phyloP scores from a whole-genome alignment of 2,797 vertebrate species.

The Aplochiton taeniatus region DNA sequence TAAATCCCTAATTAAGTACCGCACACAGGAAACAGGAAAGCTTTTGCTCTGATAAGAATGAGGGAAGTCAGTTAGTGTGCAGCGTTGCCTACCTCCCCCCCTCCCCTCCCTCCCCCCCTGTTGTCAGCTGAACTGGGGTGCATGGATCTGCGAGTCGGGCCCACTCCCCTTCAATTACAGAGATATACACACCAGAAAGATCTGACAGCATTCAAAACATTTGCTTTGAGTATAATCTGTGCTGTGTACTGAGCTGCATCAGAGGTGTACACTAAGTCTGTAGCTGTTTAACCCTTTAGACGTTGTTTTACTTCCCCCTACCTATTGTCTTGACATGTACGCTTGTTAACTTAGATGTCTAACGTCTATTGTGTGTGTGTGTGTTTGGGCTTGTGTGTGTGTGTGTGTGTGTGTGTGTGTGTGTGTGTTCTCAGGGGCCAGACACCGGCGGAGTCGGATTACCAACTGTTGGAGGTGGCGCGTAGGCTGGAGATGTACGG shows the following conservation, averaged over 20 bases:
- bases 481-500: constrained; percentile 95
- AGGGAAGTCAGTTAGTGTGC: constrained; percentile 46
- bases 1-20: constrained; percentile 53
- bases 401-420: not conserved
- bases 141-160: constrained; percentile 14
- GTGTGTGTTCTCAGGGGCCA: constrained; percentile 81
- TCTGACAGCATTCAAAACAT: constrained; percentile 31
- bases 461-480: constrained; percentile 92
- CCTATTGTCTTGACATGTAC: too few species aligned
- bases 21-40: constrained; percentile 59
- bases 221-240: constrained; percentile 25
- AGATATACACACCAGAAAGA: constrained; percentile 22
- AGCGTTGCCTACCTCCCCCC: constrained; percentile 9
- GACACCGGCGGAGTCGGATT: constrained; percentile 95
- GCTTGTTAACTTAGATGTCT: too few species aligned
- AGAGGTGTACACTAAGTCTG: constrained; percentile 1
- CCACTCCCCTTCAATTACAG: constrained; percentile 45
- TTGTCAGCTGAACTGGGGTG: constrained; percentile 41
- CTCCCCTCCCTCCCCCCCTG: constrained; percentile 7
- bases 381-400: too few species aligned
- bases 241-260: not conserved
- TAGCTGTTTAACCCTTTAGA: not conserved
- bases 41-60: constrained; percentile 57
- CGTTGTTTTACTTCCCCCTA: not conserved
- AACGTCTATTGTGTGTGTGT: too few species aligned